Percentiles rank a stretch among this genome's conserved stretches.
Evolutionary conservation across 2,113 vertebrate species (phyloP).

Genomic region (Nettapus auritus): DNA sequence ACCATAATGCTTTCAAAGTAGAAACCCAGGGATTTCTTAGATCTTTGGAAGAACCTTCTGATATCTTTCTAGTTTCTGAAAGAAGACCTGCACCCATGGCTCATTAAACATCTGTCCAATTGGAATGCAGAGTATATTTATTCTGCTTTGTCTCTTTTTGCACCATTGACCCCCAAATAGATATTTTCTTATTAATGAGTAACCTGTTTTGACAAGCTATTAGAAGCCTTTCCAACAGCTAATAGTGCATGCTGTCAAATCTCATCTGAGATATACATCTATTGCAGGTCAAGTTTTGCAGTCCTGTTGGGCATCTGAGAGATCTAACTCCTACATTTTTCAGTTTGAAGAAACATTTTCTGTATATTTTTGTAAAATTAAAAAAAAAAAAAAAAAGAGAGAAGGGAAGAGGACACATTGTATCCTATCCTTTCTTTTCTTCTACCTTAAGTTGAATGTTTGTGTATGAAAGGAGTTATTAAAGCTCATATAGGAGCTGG

Average conservation of each 20-base stretch:
- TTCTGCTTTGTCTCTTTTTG: background rate
- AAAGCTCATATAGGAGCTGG: background rate
- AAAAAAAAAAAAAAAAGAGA: background rate
- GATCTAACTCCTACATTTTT: background rate
- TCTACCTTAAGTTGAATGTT: background rate
- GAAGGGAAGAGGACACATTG: background rate
- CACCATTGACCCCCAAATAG: background rate
- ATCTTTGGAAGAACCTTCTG: background rate
- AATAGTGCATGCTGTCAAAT: background rate
- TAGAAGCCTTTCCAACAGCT: background rate
- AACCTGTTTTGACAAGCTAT: background rate
- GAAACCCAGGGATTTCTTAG: background rate
- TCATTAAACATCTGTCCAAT: background rate
- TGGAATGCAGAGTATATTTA: background rate
- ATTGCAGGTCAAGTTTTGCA: background rate
- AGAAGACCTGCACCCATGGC: background rate
- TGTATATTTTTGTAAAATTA: background rate
- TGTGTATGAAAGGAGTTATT: background rate
- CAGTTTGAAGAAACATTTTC: background rate
- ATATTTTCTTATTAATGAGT: background rate
- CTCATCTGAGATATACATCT: background rate
- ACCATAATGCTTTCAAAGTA: background rate
- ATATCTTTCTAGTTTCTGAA: background rate
- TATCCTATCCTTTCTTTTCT: background rate
- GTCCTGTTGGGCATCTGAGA: background rate